A percentile compares a stretch with the other conserved stretches of the same genome.
phyloP scores from a whole-genome alignment of 2,113 vertebrate genomes.

The Cnemophilus loriae region DNA sequence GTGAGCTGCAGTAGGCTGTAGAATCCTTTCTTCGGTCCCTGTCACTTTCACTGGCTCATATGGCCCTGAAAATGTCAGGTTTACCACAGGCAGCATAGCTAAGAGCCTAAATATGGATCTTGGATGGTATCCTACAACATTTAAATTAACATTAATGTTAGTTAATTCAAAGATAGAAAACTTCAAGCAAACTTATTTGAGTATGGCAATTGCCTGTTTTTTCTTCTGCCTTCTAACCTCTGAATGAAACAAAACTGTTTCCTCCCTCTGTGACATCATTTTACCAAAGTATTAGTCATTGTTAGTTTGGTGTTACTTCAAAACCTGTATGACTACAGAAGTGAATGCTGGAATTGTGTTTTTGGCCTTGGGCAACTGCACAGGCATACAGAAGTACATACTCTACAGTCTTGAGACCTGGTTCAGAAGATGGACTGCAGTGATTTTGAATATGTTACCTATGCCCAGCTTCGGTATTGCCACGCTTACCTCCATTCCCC shows the following conservation, averaged over 20 bases:
- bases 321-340: background rate
- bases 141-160: background rate
- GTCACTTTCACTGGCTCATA: background rate
- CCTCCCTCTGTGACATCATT: background rate
- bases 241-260: background rate
- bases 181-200: background rate
- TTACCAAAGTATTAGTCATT: background rate
- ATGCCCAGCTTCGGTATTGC: accelerated
- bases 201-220: accelerated
- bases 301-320: background rate
- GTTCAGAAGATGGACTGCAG: background rate
- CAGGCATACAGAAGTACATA: background rate
- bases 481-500: accelerated
- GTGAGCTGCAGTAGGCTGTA: background rate
- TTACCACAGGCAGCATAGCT: background rate
- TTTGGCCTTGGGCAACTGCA: background rate
- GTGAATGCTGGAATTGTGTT: background rate
- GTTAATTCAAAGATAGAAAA: background rate
- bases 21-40: accelerated
- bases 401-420: background rate
- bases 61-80: background rate
- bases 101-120: background rate
- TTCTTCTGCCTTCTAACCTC: background rate
- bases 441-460: background rate
- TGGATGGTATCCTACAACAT: background rate